A percentile compares a stretch with the other conserved stretches of the same genome.
Conservation (phyloP, 53 echinoderm and acorn worm species). For the Holothuria leucospilota region DNA sequence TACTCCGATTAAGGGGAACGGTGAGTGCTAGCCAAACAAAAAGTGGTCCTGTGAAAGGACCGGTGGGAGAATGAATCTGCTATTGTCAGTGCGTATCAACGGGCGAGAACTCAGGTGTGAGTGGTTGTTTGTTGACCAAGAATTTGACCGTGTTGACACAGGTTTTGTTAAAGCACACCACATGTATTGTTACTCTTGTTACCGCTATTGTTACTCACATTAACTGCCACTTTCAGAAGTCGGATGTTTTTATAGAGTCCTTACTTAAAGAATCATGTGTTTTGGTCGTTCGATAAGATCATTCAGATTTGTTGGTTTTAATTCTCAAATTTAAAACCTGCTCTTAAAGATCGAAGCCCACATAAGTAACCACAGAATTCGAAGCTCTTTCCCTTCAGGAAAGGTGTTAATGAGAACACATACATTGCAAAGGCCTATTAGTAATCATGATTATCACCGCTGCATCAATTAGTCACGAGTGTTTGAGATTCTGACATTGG, state of each 20-base stretch:
- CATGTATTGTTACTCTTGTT: background rate
- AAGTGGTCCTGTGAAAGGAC: constrained; percentile 31
- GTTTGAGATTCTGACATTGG: too few species aligned
- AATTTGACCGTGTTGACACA: constrained; percentile 24
- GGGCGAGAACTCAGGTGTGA: constrained; percentile 15
- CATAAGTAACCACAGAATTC: too few species aligned
- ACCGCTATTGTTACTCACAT: constrained; percentile 24
- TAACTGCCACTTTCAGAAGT: constrained; percentile 34
- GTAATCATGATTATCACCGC: too few species aligned
- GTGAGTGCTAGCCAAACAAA: constrained; percentile 51
- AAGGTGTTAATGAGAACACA: too few species aligned
- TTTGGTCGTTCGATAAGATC: too few species aligned
- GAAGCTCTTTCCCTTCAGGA: too few species aligned
- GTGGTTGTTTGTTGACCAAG: constrained; percentile 19
- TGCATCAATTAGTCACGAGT: too few species aligned
- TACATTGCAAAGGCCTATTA: too few species aligned
- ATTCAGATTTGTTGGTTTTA: background rate
- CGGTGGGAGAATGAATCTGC: constrained; percentile 9
- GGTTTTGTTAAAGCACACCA: constrained; percentile 5
- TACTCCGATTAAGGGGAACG: constrained; percentile 21
- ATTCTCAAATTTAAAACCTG: background rate
- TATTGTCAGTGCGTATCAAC: too few species aligned
- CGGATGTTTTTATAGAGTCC: constrained; percentile 26
- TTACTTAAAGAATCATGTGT: background rate
- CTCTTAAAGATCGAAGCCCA: background rate